Evolutionary conservation across 35 echinoderm and acorn worm species (phyloP).

Genomic region (Diadema setosum): DNA sequence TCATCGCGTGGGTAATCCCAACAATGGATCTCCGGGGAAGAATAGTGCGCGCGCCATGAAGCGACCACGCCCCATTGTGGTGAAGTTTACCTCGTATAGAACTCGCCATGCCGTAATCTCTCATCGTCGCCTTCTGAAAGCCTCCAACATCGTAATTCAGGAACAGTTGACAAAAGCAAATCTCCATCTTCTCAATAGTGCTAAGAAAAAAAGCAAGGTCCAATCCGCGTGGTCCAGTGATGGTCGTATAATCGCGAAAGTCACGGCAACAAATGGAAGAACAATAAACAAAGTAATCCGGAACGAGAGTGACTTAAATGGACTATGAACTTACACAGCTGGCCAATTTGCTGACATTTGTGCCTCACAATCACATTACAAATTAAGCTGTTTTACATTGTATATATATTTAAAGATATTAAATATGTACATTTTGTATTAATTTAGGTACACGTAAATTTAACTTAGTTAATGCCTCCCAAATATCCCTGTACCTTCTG

Average conservation of each 20-base stretch:
- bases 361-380: background rate
- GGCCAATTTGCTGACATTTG: too few species aligned
- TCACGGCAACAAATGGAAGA: background rate
- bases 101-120: background rate
- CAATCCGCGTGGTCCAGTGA: background rate
- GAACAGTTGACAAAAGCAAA: background rate
- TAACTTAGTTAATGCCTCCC: background rate
- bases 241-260: background rate
- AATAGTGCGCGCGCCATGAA: background rate
- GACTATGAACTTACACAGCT: too few species aligned
- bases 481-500: background rate
- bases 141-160: background rate
- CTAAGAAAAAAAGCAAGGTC: background rate
- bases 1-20: background rate
- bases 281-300: background rate
- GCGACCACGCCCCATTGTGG: background rate
- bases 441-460: too few species aligned
- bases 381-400: background rate
- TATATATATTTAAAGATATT: background rate
- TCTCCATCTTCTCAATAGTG: background rate
- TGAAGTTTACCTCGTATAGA: background rate
- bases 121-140: background rate
- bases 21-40: too few species aligned
- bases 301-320: background rate
- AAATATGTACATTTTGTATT: background rate